phyloP scores from a whole-genome alignment of 2,888 invertebrate species.

The Cantharis rufa region DNA sequence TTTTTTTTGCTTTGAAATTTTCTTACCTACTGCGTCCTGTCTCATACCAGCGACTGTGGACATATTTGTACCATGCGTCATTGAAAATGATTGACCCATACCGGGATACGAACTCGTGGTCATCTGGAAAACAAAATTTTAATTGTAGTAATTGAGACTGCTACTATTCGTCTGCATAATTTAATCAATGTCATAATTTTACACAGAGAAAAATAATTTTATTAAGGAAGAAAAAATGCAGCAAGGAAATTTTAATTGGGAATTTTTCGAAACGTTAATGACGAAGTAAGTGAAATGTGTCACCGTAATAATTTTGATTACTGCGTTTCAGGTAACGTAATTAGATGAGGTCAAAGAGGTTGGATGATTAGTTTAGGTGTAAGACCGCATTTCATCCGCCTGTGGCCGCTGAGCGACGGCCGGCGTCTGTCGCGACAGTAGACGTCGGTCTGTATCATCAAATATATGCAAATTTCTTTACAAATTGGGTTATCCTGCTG shows the following conservation, averaged over 20 bases:
- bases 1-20: background rate
- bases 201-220: background rate
- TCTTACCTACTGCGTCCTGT: conserved; percentile 83
- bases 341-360: conserved; percentile 56
- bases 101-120: conserved; percentile 88
- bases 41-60: conserved; percentile 86
- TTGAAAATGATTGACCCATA: conserved; percentile 94
- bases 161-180: background rate
- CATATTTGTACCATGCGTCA: conserved; percentile 93
- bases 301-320: conserved; percentile 30
- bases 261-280: background rate
- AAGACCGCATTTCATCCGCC: conserved; percentile 51
- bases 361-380: conserved; percentile 54
- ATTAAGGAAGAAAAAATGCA: background rate
- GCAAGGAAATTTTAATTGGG: background rate
- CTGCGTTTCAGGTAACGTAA: conserved; percentile 51
- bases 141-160: background rate
- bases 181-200: no score
- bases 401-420: conserved; percentile 36
- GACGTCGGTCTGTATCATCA: conserved; percentile 36
- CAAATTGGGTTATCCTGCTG: conserved; percentile 23
- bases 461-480: conserved; percentile 31
- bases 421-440: conserved; percentile 35
- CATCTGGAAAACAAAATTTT: conserved; percentile 70
- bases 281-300: conserved; percentile 15